Percentiles rank a stretch among this genome's conserved stretches.
Conservation (phyloP, 2,888 invertebrate species). For the Sipha maydis region DNA sequence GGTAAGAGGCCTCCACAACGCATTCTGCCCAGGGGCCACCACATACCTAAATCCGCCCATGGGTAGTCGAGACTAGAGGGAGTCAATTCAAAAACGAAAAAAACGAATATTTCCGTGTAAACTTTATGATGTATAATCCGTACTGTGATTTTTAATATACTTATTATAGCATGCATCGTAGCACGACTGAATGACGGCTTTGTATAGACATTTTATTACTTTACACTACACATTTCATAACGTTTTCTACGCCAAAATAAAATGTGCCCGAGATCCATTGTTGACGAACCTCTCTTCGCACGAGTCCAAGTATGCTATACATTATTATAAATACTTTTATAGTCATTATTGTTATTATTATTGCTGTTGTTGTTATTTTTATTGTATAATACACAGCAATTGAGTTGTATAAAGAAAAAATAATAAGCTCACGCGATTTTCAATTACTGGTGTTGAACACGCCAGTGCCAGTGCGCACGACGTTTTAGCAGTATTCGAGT, state of each 20-base stretch:
- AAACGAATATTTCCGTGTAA: neutral
- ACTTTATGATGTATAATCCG: neutral
- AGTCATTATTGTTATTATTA: no score
- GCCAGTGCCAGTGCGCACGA: neutral
- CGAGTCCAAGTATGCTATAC: neutral
- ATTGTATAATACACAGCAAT: neutral
- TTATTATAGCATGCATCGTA: neutral
- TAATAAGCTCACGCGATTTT: neutral
- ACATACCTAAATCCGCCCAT: no score
- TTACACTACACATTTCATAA: neutral
- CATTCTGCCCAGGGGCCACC: no score
- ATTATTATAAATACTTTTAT: neutral
- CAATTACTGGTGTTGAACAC: conserved; percentile 8
- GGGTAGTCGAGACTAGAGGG: no score
- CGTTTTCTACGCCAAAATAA: neutral
- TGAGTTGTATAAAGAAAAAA: neutral
- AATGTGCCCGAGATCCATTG: neutral
- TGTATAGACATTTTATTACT: neutral
- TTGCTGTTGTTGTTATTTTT: no score
- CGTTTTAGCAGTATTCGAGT: neutral
- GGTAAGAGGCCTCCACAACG: no score
- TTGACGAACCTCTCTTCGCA: conserved; percentile 1
- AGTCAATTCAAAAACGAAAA: no score
- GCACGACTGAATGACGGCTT: neutral
- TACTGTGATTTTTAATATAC: neutral